A percentile compares a stretch with the other conserved stretches of the same genome.
phyloP scores from a whole-genome alignment of 2,113 vertebrate species.

The Platichthys stellatus region DNA sequence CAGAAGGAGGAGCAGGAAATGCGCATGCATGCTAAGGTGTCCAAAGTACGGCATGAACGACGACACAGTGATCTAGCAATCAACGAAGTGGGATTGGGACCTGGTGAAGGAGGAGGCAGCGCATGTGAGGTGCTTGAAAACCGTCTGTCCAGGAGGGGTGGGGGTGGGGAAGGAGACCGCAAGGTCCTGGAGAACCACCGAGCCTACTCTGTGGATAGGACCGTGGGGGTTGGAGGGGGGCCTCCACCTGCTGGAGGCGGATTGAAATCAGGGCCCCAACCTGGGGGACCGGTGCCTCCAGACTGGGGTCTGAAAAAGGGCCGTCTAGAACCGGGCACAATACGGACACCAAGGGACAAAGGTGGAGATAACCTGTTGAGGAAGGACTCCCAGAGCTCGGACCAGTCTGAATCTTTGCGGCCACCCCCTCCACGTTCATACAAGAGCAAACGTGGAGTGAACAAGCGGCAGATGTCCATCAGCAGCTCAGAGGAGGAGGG shows the following conservation, averaged over 20 bases:
- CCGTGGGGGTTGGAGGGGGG: conserved; percentile 85
- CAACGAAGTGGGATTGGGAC: conserved; percentile 85
- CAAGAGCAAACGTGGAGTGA: conserved; percentile 90
- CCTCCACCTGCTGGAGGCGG: conserved; percentile 83
- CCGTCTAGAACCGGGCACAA: conserved; percentile 87
- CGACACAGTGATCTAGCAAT: conserved; percentile 96
- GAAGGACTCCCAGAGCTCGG: conserved; percentile 98
- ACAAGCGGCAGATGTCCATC: conserved; percentile 98
- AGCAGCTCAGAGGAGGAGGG: conserved; percentile 99
- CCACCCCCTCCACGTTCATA: conserved; percentile 94
- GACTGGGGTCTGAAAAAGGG: conserved; percentile 88
- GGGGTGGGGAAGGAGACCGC: conserved; percentile 82
- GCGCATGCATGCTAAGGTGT: conserved; percentile 97
- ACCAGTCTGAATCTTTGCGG: conserved; percentile 95
- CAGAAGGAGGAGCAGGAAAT: conserved; percentile 98
- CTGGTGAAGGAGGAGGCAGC: conserved; percentile 80
- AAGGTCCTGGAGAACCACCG: conserved; percentile 88
- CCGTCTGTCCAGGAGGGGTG: conserved; percentile 84
- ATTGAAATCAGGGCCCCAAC: conserved; percentile 74
- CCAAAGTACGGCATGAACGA: conserved; percentile 93
- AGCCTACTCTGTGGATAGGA: conserved; percentile 89
- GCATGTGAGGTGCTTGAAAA: conserved; percentile 81
- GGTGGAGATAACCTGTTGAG: conserved; percentile 90
- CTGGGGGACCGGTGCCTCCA: conserved; percentile 80
- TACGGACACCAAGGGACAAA: conserved; percentile 91